Percentiles rank a stretch among this genome's conserved stretches.
phyloP scores from a whole-genome alignment of 2,113 vertebrate species.

The Scopus umbretta region DNA sequence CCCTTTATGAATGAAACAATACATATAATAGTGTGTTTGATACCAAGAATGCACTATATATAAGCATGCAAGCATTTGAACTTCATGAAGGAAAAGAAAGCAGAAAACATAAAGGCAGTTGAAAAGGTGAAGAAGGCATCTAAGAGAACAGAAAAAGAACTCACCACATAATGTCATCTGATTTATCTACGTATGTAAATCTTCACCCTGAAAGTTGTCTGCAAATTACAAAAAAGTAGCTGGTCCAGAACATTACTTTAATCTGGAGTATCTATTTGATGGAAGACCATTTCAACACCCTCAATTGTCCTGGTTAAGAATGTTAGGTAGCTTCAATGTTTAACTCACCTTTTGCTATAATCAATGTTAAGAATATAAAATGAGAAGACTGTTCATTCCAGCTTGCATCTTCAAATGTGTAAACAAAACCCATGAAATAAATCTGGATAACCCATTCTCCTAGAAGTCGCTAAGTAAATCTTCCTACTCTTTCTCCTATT shows the following conservation, averaged over 20 bases:
- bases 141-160: neutral
- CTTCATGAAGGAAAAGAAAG: neutral
- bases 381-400: neutral
- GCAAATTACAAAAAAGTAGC: neutral
- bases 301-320: neutral
- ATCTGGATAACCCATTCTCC: neutral
- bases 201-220: neutral
- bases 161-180: neutral
- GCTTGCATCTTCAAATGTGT: neutral
- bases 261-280: neutral
- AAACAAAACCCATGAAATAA: neutral
- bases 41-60: conserved; percentile 26
- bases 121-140: neutral
- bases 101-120: neutral
- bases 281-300: neutral
- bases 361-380: neutral
- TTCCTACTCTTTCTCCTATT: neutral
- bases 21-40: conserved; percentile 61
- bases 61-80: conserved; percentile 30
- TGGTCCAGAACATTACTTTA: neutral
- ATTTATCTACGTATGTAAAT: neutral
- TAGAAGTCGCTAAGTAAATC: neutral
- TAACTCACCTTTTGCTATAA: neutral
- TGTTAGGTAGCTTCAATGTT: neutral
- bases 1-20: conserved; percentile 61